Evolutionary conservation across 2,113 vertebrate species (phyloP), one percentile per base, ranked within the genome.

Genomic region (Heterotilapia buettikoferi): DNA sequence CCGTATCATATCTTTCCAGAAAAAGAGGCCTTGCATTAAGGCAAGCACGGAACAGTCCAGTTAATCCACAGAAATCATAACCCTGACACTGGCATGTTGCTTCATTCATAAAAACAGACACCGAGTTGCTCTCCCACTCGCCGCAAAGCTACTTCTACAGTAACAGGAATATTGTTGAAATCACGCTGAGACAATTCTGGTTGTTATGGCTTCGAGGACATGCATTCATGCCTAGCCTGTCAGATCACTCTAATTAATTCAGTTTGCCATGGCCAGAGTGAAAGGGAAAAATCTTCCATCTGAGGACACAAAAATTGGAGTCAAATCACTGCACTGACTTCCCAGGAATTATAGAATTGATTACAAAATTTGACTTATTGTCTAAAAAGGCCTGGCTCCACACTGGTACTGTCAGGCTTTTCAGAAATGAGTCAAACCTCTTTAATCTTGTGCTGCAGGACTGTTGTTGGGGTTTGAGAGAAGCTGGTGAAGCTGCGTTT

Each of bases 91-190:
- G 43, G 10, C 43, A 78, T 78, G 18, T 76, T 76, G 71, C 16
- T 19, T 50, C 24, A 19, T 76, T 53, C 31, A 40, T 66, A 78
- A 38, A 45, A 38, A 4, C 31, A 21, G 10, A 54, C 18, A 33
- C 24, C 0, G 71, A 47, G 24, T 45, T 47, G 24, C 43, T 40
- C 9, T 9, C 7, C 5, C 19, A 14, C 6, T 18, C 6, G 0
- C n/a, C n/a, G 18, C 0, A 40, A 61, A 40, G 24, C n/a, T 26
- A 9, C 33, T 43, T 50, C 45, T 52, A 2, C 73, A 76, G 31
- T 61, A 12, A 29, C 36, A 6, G 10, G 26, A 53, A 18, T n/a
- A 13, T 29, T 40, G 54, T 57, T 76, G 78, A 61, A 50, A 47
- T 47, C 3, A 47, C 2, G 14, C 71, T 1, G 68, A 47, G 24